Evolutionary conservation across 2,113 vertebrate species (phyloP), one percentile per base, ranked within the genome.

Genomic region (Ascaphus truei): DNA sequence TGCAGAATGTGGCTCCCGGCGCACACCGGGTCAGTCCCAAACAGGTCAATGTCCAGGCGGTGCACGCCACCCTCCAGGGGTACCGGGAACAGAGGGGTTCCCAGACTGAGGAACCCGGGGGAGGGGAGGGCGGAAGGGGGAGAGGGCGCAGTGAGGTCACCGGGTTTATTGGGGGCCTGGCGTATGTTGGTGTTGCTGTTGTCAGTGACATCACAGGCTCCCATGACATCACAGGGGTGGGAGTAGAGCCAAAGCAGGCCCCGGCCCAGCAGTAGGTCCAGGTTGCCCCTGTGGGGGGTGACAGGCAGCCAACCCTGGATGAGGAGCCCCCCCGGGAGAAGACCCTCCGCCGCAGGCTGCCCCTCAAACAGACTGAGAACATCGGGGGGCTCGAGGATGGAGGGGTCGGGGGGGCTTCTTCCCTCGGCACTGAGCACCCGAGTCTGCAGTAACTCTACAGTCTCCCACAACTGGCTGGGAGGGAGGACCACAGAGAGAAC

Each of bases 251-350:
- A 91, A 75, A 88, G 84, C 2, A 91, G 83, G 48, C 88, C 81
- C 73, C 87, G 88, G 82, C 89, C 87, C 62, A 88, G 72, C 4
- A 92, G 73, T 56, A 87, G 84, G 23, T 68, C 80, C 80, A 92
- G 83, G 78, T 91, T 92, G 56, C 85, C 83, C 3, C 77, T 60
- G 66, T 87, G 11, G 2, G 61, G 82, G 64, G 89, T 89, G 80
- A 89, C 89, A 1, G 90, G 89, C 78, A 88, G 86, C 89, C 89
- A 92, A 68, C 90, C 89, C 73, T 89, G 89, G 37, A 91, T 86
- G 31, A 92, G 86, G 72, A 85, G 90, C 27, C 72, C 52, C 48
- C 88, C 89, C 12, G 90, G 87, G 29, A 92, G 81, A 30, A 92
- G 74, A 3, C 64, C 76, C 4, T 79, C 20, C 11, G 20, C 11